Percentiles rank a stretch among this genome's conserved stretches.
phyloP scores from a whole-genome alignment of 2,113 vertebrate genomes.

The Axis porcinus region DNA sequence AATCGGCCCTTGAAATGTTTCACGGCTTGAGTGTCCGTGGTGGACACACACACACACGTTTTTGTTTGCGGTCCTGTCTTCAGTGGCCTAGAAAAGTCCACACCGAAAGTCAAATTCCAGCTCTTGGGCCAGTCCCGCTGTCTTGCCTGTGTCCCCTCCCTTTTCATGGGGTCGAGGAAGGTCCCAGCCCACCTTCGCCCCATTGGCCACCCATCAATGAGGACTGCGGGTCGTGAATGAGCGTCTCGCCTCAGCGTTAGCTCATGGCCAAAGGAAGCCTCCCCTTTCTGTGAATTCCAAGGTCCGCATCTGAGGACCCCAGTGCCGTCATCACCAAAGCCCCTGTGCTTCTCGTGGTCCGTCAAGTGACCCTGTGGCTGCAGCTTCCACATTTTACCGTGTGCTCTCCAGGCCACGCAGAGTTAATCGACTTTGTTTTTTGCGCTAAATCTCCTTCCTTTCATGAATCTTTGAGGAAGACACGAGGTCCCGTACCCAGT shows the following conservation, averaged over 20 bases:
- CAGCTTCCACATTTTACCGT: rapidly evolving
- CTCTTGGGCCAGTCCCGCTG: slow-evolving; percentile 73
- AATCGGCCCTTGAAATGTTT: not conserved
- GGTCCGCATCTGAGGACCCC: not conserved
- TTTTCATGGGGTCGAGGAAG: not conserved
- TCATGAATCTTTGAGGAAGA: not conserved
- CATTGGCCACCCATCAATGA: rapidly evolving
- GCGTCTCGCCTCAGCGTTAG: rapidly evolving
- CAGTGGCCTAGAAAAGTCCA: slow-evolving; percentile 45
- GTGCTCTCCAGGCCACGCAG: rapidly evolving
- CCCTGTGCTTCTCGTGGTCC: not conserved
- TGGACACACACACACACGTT: not conserved
- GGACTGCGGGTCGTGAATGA: rapidly evolving
- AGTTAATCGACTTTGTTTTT: rapidly evolving
- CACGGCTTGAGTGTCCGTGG: not conserved
- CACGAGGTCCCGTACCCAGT: rapidly evolving
- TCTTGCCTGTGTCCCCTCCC: slow-evolving; percentile 70
- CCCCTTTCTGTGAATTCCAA: not conserved
- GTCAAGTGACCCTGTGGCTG: rapidly evolving
- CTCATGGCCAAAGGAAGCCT: not conserved
- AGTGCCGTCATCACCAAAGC: not conserved
- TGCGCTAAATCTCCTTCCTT: not conserved
- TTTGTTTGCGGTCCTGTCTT: slow-evolving; percentile 40
- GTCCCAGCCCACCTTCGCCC: not conserved
- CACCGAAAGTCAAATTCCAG: slow-evolving; percentile 53